Evolutionary conservation across 2,113 vertebrate species (phyloP), one percentile per base, ranked within the genome.

Genomic region (Furnarius figulus): DNA sequence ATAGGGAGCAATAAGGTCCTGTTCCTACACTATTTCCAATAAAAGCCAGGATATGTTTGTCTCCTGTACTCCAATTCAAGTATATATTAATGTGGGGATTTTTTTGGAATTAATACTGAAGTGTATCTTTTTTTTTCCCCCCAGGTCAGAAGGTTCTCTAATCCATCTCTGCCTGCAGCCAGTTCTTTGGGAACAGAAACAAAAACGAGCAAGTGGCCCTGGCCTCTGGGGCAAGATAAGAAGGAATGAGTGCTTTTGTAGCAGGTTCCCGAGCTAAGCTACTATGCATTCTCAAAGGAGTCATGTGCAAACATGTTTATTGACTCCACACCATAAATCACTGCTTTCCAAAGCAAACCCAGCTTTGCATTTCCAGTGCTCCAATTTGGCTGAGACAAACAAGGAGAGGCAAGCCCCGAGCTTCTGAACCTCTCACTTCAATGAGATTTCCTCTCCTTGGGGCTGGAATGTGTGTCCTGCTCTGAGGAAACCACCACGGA

Each of bases 141-240:
- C 37, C 90, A 99, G 99, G 98, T 98, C 98, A 22, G 98, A 98
- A 91, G 98, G 53, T 53, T 17, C 68, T 46, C 63, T 50, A 40
- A 70, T 55, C 85, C 30, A 47, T 67, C 70, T 37, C 40, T 46
- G 65, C 61, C 83, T 40, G 16, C 52, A 91, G 77, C 63, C 94
- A 94, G 40, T 18, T 82, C 70, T 79, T 79, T 59, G 85, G 75
- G 66, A 80, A 49, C 21, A 66, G 46, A 50, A 71, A 88, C 40
- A 95, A 59, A 86, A 82, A 5, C n/a, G 33, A 31, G 67, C 62
- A 59, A 53, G 39, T 90, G 73, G 47, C 88, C 85, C 90, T 77
- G 93, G 82, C 71, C 94, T 92, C 73, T 91, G 90, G 62, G 59
- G 35, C 81, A 81, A 96, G 85, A 79, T 87, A 95, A 96, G 85